Evolutionary conservation across 2,888 invertebrate species (phyloP).

Genomic region (Agrotis puta): DNA sequence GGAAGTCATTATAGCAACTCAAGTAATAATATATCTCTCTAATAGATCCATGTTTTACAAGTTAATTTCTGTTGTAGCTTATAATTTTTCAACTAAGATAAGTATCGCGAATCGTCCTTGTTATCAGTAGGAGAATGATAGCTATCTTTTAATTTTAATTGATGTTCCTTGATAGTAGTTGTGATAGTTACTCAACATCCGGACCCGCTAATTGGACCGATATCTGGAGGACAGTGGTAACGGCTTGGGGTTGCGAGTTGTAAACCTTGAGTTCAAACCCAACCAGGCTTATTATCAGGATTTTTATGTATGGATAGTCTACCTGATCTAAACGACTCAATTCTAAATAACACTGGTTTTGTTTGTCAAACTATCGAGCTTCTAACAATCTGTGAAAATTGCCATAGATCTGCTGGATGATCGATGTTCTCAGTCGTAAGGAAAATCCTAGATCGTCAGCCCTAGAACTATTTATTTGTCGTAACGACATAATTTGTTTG

Average conservation of each 20-base stretch:
- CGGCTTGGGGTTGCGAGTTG: no score
- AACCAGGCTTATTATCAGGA: no score
- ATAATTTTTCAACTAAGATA: conserved; percentile 61
- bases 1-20: conserved; percentile 44
- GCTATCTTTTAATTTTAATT: conserved; percentile 36
- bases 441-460: conserved; percentile 6
- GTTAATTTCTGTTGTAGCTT: conserved; percentile 59
- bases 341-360: no score
- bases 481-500: conserved; percentile 41
- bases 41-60: conserved; percentile 53
- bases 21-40: conserved; percentile 58
- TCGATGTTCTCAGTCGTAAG: no score
- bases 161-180: conserved; percentile 22
- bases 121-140: conserved; percentile 40
- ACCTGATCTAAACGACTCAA: no score
- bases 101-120: conserved; percentile 36
- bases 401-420: no score
- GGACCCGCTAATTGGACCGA: no score
- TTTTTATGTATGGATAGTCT: no score
- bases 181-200: conserved; percentile 24
- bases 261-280: no score
- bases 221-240: no score
- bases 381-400: no score
- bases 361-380: no score
- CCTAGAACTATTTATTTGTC: conserved; percentile 18